phyloP scores from a whole-genome alignment of 2,888 invertebrate genomes.

The Tinea semifulvella region DNA sequence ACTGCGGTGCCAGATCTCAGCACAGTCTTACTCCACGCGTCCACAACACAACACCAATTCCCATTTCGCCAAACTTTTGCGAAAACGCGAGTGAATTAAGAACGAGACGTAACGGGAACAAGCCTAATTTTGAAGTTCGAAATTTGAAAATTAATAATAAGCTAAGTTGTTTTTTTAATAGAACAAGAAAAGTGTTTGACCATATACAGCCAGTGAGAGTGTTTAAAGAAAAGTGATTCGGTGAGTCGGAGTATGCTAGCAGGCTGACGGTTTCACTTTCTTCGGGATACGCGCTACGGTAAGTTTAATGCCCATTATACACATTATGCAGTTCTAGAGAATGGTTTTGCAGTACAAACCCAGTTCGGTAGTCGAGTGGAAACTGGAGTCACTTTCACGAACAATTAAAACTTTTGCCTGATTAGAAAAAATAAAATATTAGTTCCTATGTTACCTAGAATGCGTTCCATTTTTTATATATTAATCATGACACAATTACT shows the following conservation, averaged over 20 bases:
- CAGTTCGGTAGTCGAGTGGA: conserved; percentile 1
- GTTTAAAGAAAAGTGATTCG: conserved; percentile 35
- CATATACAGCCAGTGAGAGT: conserved; percentile 31
- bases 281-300: conserved; percentile 50
- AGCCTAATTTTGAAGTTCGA: not conserved
- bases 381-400: not conserved
- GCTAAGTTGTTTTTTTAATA: not conserved
- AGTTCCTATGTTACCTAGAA: too few species aligned
- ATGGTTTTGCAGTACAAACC: not conserved
- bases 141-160: not conserved
- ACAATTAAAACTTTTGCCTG: not conserved
- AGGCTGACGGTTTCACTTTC: conserved; percentile 55
- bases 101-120: not conserved
- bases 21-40: not conserved
- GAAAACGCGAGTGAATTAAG: not conserved
- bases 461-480: too few species aligned
- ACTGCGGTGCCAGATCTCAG: not conserved
- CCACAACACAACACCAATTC: conserved; percentile 1
- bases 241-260: conserved; percentile 39
- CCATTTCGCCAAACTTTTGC: conserved; percentile 1
- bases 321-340: not conserved
- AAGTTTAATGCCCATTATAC: conserved; percentile 24
- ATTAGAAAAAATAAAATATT: too few species aligned
- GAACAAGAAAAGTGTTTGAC: not conserved
- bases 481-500: too few species aligned